phyloP scores from a whole-genome alignment of 2,113 vertebrate genomes.

The Strix uralensis region DNA sequence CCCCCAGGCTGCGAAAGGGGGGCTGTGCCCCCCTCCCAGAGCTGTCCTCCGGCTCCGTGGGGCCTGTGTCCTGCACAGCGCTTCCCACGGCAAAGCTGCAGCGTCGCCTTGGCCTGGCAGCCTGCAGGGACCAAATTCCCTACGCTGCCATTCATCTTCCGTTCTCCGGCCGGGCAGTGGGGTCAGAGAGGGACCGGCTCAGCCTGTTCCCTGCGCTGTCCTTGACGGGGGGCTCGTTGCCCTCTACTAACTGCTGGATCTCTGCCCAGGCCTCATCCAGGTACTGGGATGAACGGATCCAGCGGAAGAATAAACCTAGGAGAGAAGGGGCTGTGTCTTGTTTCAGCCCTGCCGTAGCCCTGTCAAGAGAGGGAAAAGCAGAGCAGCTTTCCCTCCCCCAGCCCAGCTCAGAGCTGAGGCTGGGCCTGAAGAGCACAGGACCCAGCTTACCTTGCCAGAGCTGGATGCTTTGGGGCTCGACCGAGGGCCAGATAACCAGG shows the following conservation, averaged over 20 bases:
- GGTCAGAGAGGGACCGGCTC: not conserved
- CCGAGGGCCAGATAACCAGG: slow-evolving; percentile 84
- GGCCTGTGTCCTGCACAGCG: not conserved
- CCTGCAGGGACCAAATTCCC: accelerated
- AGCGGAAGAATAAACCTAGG: slow-evolving; percentile 83
- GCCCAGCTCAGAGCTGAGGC: not conserved
- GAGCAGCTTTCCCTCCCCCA: not conserved
- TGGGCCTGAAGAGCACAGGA: not conserved
- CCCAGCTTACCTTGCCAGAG: slow-evolving; percentile 81
- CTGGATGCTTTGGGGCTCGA: slow-evolving; percentile 85
- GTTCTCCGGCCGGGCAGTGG: accelerated
- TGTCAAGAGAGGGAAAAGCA: accelerated
- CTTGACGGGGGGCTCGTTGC: accelerated
- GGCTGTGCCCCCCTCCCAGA: not conserved
- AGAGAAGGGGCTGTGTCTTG: not conserved
- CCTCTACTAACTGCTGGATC: slow-evolving; percentile 69
- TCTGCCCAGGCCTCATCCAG: slow-evolving; percentile 78
- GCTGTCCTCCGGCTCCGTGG: accelerated
- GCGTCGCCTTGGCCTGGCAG: accelerated
- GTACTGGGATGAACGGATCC: slow-evolving; percentile 71
- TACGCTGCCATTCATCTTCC: accelerated
- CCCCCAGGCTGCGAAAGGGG: accelerated
- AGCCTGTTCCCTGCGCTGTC: not conserved
- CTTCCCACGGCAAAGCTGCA: not conserved
- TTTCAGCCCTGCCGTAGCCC: accelerated